Evolutionary conservation across 2,797 vertebrate species (phyloP).

Genomic region (Periophthalmus magnuspinnatus): DNA sequence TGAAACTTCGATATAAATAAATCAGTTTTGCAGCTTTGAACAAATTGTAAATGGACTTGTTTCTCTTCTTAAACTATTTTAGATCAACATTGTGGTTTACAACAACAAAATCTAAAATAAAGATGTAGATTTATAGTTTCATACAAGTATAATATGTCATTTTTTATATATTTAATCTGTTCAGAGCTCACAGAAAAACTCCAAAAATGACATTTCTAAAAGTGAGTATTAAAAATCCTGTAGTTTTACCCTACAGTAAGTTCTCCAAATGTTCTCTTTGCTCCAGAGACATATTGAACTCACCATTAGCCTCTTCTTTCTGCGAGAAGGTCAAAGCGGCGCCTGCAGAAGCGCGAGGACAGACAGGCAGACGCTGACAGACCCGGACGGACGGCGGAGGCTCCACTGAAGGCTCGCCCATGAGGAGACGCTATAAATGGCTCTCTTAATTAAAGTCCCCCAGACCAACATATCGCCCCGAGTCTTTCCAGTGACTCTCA

Average conservation of each 20-base stretch:
- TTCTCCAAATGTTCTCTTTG: neutral
- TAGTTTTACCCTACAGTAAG: neutral
- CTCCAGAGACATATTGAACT: neutral
- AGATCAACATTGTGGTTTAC: too few relatives aligned
- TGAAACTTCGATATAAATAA: too few relatives aligned
- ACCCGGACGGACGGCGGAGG: constrained; percentile 41
- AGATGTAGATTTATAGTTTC: too few relatives aligned
- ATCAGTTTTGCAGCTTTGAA: too few relatives aligned
- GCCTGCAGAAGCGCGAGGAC: constrained; percentile 46
- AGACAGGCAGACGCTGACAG: constrained; percentile 40
- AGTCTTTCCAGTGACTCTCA: constrained; percentile 52
- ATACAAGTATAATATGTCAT: too few relatives aligned
- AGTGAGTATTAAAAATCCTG: neutral
- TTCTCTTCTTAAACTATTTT: too few relatives aligned
- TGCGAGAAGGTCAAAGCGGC: constrained; percentile 49
- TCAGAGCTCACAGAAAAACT: too few relatives aligned
- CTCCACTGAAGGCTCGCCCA: constrained; percentile 36
- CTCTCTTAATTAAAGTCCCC: constrained; percentile 61
- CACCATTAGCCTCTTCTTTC: neutral
- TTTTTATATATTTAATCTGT: too few relatives aligned
- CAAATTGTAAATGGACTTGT: too few relatives aligned
- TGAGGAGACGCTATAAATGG: constrained; percentile 55
- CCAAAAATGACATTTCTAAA: neutral
- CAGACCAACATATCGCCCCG: constrained; percentile 35
- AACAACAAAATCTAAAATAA: too few relatives aligned